Conservation (phyloP, 2,888 invertebrate genomes). For the Boloria euphrosyne region DNA sequence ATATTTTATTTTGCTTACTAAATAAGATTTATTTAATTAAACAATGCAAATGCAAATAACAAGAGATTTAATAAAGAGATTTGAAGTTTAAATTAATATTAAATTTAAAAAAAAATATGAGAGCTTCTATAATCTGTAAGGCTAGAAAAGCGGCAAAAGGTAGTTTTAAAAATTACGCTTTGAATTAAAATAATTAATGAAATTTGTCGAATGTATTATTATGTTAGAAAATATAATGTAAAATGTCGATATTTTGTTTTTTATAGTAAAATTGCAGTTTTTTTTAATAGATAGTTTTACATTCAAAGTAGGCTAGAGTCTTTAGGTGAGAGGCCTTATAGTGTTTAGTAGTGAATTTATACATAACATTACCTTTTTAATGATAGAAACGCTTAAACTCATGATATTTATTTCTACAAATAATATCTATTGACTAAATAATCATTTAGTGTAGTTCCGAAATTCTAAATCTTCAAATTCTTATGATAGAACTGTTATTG, state of each 20-base stretch:
- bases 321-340: conserved; percentile 35
- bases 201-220: conserved; percentile 4
- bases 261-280: not conserved
- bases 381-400: not conserved
- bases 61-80: no score
- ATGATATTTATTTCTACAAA: not conserved
- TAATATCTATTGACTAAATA: no score
- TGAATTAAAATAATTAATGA: conserved; percentile 8
- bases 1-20: not conserved
- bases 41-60: not conserved
- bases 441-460: not conserved
- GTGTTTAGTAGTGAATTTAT: conserved; percentile 9
- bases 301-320: conserved; percentile 11
- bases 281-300: conserved; percentile 6
- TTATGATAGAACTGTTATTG: not conserved
- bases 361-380: not conserved
- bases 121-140: conserved; percentile 13
- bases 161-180: conserved; percentile 14
- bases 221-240: not conserved
- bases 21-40: not conserved
- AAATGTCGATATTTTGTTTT: conserved; percentile 1
- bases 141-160: conserved; percentile 1
- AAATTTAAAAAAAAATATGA: not conserved
- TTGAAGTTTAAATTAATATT: not conserved
- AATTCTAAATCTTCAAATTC: not conserved